These are phyloP conservation scores for Hylaeus volcanicus DNA, from an alignment of 1,140 invertebrate species.

Conservation along the genomic window DNA sequence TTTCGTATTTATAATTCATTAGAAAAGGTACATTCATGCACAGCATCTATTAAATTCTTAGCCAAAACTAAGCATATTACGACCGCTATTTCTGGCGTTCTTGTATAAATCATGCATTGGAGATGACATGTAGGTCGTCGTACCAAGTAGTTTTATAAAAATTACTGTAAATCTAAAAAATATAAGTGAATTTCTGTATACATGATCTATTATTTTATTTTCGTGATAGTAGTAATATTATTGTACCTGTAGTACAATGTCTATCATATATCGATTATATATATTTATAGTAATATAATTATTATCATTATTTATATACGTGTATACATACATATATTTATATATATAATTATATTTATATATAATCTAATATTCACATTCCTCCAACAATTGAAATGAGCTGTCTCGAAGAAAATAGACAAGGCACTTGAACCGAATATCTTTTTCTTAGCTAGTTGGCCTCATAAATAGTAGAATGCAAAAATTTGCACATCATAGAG, in stretches of 20 bases:
- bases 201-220: conserved; percentile 64
- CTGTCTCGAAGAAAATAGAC: conserved; percentile 80
- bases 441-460: conserved; percentile 78
- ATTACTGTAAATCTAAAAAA: conserved; percentile 79
- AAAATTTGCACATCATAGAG: conserved; percentile 58
- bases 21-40: conserved; percentile 76
- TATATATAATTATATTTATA: conserved; percentile 53
- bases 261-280: conserved; percentile 58
- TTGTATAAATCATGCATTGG: conserved; percentile 68
- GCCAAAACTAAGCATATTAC: conserved; percentile 73
- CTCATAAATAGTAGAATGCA: conserved; percentile 73
- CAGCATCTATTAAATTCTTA: conserved; percentile 74
- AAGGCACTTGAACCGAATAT: conserved; percentile 80
- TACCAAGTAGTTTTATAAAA: conserved; percentile 79
- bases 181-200: conserved; percentile 78
- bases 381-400: conserved; percentile 80
- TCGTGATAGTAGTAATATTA: conserved; percentile 56
- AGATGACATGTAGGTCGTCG: conserved; percentile 73
- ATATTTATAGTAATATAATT: conserved; percentile 61
- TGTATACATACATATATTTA: conserved; percentile 55
- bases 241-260: conserved; percentile 49
- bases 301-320: conserved; percentile 65
- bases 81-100: conserved; percentile 70
- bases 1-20: conserved; percentile 74
- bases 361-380: conserved; percentile 78